Percentiles rank a stretch among this genome's conserved stretches.
phyloP scores from a whole-genome alignment of 1,140 invertebrate genomes.

The Agrypnia vestita region DNA sequence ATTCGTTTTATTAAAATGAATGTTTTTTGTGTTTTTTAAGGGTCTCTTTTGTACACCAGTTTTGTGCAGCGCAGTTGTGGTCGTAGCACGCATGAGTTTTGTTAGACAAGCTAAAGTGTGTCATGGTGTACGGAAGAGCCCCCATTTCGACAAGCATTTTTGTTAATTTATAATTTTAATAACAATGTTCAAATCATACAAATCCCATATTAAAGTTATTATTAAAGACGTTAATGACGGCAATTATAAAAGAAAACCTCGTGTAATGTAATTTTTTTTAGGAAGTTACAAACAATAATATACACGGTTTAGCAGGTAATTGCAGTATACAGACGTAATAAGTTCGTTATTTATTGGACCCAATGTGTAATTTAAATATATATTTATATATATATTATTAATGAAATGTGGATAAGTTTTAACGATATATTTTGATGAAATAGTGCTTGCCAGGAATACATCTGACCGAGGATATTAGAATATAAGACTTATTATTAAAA shows the following conservation, averaged over 20 bases:
- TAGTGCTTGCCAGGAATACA: not conserved
- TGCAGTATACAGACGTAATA: slow-evolving; percentile 22
- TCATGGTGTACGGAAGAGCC: no score
- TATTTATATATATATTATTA: not conserved
- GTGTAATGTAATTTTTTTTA: not conserved
- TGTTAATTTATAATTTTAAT: no score
- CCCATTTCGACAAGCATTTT: no score
- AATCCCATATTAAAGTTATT: not conserved
- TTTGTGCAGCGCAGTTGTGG: not conserved
- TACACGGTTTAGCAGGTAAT: not conserved
- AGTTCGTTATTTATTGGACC: slow-evolving; percentile 33
- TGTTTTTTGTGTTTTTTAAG: not conserved
- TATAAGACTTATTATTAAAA: slow-evolving; percentile 13
- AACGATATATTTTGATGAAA: slow-evolving; percentile 1
- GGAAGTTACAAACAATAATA: not conserved
- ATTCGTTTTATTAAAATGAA: not conserved
- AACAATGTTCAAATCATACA: not conserved
- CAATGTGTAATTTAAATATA: slow-evolving; percentile 27
- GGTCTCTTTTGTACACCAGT: not conserved
- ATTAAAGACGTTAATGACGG: not conserved
- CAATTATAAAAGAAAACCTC: not conserved
- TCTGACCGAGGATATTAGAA: not conserved
- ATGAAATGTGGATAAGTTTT: slow-evolving; percentile 21
- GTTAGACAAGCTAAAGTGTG: no score
- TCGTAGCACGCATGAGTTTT: no score